Base-by-base conservation (phyloP, 1,140 invertebrate species). In the Drosophila lacteicornis region DNA sequence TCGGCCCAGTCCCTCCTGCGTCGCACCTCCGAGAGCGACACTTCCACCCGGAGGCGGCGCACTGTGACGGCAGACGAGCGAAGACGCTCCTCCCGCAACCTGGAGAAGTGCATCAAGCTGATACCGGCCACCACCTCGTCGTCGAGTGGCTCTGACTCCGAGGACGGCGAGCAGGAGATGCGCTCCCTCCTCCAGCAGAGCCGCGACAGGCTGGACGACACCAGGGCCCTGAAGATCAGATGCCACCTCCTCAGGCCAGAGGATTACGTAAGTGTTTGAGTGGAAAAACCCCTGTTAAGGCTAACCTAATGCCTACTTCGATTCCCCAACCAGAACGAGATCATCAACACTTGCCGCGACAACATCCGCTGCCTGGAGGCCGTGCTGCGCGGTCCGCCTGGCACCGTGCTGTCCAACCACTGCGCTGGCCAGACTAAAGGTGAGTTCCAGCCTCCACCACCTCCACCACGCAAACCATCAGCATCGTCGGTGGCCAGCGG, bases 261-360 rank as follows among this genome's bases (percentile, higher is more conserved):
- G 67, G 92, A 93, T 76, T 93, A 93, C 80, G 93, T 93, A 80
- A 90, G 87, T 85, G 5, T 12, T 36, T 5, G 27, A 25, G 30
- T 5, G 7, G n/a, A 5, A 13, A 22, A 15, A 17, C 4, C 22
- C 25, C 4, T 36, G 17, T 19, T 53, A 15, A 61, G 9, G 38
- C 17, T 42, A 40, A 67, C 51, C 46, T 43, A 60, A 62, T 45
- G 38, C 15, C 53, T n/a, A 19, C 2, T 38, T 25, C 0, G 0
- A 22, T 3, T n/a, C 6, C 42, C 9, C n/a, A 62, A 78, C 42
- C 93, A 97, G 96, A 94, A 94, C 70, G 96, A 97, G 93, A 94
- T 97, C 68, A 93, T 96, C 80, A 95, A 95, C 47, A 96, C 96
- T 46, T 97, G 96, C 92, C 94, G 95, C 85, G 96, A 96, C 80